A percentile compares a stretch with the other conserved stretches of the same genome.
Conservation (phyloP, 2,113 vertebrate genomes). For the Gallinago undulata region DNA sequence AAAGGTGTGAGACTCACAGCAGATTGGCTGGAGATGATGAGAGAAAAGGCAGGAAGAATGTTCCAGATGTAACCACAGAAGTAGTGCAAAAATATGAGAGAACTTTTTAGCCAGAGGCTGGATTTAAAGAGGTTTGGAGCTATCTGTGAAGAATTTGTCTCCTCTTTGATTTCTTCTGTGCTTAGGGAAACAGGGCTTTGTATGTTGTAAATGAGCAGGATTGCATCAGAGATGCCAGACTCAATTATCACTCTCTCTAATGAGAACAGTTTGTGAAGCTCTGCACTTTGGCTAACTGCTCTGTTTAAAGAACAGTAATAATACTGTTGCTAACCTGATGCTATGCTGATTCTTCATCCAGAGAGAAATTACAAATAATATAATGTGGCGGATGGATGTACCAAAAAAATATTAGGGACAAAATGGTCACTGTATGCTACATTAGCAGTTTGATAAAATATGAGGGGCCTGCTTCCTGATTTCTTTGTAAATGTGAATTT, state of each 20-base stretch:
- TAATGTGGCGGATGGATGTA: not conserved
- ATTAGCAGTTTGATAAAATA: not conserved
- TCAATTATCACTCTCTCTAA: not conserved
- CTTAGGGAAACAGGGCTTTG: not conserved
- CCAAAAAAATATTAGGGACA: not conserved
- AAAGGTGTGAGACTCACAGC: not conserved
- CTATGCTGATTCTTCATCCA: not conserved
- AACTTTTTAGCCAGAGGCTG: not conserved
- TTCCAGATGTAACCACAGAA: not conserved
- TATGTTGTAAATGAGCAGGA: not conserved
- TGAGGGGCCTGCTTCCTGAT: not conserved
- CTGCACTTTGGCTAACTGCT: not conserved
- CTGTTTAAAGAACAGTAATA: not conserved
- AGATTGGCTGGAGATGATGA: not conserved
- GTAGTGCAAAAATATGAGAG: not conserved
- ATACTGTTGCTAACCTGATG: not conserved
- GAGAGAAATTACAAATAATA: not conserved
- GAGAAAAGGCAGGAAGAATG: not conserved
- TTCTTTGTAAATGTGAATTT: not conserved
- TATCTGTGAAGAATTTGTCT: constrained; percentile 11
- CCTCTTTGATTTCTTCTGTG: constrained; percentile 1
- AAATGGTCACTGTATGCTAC: not conserved
- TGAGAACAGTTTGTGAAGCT: not conserved
- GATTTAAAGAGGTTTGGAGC: not conserved
- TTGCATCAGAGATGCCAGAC: constrained; percentile 7